Conservation (phyloP, 2,113 vertebrate genomes). For the Actenoides lindsayi region DNA sequence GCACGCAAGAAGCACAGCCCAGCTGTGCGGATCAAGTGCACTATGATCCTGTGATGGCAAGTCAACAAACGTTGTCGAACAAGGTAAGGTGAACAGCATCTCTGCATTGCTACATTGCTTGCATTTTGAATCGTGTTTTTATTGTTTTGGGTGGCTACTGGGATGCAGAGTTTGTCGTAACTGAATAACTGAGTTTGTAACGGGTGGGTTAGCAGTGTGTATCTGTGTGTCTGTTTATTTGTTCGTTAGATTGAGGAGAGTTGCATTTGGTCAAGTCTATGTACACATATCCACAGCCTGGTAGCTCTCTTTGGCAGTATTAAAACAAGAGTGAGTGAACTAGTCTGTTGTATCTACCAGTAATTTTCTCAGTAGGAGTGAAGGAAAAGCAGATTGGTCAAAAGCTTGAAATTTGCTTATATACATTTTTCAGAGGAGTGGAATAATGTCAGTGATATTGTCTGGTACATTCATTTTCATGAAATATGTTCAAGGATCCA, state of each 20-base stretch:
- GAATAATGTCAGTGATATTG: not conserved
- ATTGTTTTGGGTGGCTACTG: not conserved
- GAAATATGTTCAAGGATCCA: not conserved
- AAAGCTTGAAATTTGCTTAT: not conserved
- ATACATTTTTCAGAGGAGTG: not conserved
- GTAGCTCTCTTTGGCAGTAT: not conserved
- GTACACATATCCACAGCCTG: rapidly evolving
- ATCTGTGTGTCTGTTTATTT: not conserved
- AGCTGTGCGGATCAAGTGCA: slow-evolving; percentile 48
- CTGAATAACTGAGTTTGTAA: not conserved
- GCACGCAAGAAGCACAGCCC: slow-evolving; percentile 63
- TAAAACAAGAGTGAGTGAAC: not conserved
- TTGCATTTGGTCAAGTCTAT: not conserved
- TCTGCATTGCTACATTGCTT: not conserved
- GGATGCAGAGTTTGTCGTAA: not conserved
- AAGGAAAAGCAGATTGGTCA: not conserved
- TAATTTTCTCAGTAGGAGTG: not conserved
- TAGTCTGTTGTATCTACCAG: not conserved
- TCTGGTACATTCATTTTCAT: not conserved
- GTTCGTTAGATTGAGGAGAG: not conserved
- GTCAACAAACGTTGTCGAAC: slow-evolving; percentile 59
- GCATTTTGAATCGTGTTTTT: not conserved
- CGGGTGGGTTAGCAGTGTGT: not conserved
- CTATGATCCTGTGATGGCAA: slow-evolving; percentile 22
- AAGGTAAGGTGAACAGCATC: slow-evolving; percentile 66